Evolutionary conservation across 2,113 vertebrate genomes (phyloP).

Genomic region (Heterochromis multidens): DNA sequence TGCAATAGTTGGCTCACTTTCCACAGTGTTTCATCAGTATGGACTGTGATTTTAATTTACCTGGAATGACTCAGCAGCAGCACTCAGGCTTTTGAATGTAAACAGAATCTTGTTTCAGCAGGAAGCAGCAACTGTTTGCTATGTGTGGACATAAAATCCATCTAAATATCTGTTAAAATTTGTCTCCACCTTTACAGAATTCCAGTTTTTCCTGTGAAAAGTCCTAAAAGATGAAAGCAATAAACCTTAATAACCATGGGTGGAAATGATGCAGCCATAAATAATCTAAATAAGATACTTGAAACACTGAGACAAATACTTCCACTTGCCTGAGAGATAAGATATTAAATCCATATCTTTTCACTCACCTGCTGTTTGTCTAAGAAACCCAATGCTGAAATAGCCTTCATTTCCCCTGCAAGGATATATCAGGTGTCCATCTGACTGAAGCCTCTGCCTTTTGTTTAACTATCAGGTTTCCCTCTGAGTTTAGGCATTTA

Average conservation of each 20-base stretch:
- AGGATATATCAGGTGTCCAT: background rate
- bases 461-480: background rate
- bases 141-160: background rate
- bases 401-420: conserved; percentile 7
- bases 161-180: background rate
- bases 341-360: conserved; percentile 29
- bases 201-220: background rate
- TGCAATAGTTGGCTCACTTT: background rate
- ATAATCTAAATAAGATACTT: background rate
- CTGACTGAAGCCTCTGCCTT: background rate
- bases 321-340: background rate
- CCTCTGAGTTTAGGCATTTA: background rate
- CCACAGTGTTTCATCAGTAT: background rate
- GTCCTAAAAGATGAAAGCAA: background rate
- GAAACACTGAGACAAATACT: background rate
- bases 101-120: background rate
- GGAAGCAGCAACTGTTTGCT: background rate
- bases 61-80: background rate
- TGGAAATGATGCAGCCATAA: background rate
- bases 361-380: background rate
- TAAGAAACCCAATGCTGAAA: conserved; percentile 6
- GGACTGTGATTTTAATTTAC: background rate
- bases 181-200: background rate
- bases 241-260: background rate
- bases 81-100: background rate